These are phyloP conservation scores for Oceanodroma tethys DNA, from an alignment of 2,113 vertebrate genomes.

Conservation along the genomic window DNA sequence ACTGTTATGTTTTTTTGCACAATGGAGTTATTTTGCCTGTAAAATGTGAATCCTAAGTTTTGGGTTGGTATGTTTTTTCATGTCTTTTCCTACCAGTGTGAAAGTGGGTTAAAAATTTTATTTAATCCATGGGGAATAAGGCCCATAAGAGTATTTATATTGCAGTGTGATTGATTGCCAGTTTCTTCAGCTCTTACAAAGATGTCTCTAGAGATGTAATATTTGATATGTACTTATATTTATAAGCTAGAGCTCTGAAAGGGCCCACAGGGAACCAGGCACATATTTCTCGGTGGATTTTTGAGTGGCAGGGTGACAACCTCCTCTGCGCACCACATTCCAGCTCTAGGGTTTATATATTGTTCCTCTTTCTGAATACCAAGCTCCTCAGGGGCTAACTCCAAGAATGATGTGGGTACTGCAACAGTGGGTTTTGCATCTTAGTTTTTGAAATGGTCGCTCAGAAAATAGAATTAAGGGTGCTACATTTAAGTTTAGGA, in stretches of 20 bases:
- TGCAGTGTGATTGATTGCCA: background rate
- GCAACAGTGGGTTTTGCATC: background rate
- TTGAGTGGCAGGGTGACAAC: background rate
- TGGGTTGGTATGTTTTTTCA: background rate
- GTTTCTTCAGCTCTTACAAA: background rate
- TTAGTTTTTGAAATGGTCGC: background rate
- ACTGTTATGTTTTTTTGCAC: background rate
- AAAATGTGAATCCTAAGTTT: background rate
- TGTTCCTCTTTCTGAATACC: background rate
- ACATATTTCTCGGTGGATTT: background rate
- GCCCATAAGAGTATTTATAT: background rate
- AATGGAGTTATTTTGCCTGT: background rate
- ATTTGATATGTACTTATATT: background rate
- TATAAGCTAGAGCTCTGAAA: background rate
- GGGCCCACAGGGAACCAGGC: background rate
- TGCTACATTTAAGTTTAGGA: background rate
- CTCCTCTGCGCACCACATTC: background rate
- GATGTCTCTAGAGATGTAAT: background rate
- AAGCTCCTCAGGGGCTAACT: background rate
- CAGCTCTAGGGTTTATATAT: background rate
- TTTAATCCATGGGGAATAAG: background rate
- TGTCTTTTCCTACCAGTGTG: background rate
- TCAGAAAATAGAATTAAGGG: background rate
- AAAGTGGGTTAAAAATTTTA: background rate
- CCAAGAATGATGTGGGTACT: background rate